Base-by-base conservation (phyloP, 2,113 vertebrate genomes). In the Coturnix japonica region DNA sequence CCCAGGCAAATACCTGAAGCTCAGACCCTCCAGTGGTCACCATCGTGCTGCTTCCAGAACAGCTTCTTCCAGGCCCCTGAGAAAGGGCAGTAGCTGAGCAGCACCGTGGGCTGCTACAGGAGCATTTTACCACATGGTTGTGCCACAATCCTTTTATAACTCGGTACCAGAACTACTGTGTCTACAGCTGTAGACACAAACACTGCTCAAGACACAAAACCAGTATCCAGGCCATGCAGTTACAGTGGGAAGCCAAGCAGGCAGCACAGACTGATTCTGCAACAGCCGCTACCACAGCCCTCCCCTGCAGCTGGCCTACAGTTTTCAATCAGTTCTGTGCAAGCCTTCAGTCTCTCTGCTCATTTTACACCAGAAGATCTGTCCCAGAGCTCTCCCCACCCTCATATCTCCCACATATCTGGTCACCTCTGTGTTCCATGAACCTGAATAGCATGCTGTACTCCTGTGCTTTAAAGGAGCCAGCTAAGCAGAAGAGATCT, bases 321-420 rank as follows among this genome's bases (percentile, higher is more conserved):
- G 20, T 18, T 22, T 20, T 46, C 41, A 43, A 60, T 9, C n/a
- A 51, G 13, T 20, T 30, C 4, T 13, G 3, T 46, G 8, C 23
- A 11, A 81, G 46, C 7, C 5, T 11, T 22, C 13, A 2, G 13
- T 0, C 13, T 4, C 1, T 0, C 13, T 0, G 4, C 25, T 61
- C 35, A 5, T 54, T 47, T 44, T 49, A 53, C 2, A 9, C 20
- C 33, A 10, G 8, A 16, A 21, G 19, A 47, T 5, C 3, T 28
- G 1, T 31, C 64, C 43, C 1, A 0, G n/a, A 87, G 21, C 57
- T 21, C 28, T 4, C 33, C 11, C 19, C 12, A 44, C 5, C 37
- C 30, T 25, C 26, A 12, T 49, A 13, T 0, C 66, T 71, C 31
- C 57, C 8, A 0, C 22, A 80, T 56, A 73, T 19, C n/a, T 28